Conservation (phyloP, 64 coral and sea anemone species). For the Catalaphyllia jardinei region DNA sequence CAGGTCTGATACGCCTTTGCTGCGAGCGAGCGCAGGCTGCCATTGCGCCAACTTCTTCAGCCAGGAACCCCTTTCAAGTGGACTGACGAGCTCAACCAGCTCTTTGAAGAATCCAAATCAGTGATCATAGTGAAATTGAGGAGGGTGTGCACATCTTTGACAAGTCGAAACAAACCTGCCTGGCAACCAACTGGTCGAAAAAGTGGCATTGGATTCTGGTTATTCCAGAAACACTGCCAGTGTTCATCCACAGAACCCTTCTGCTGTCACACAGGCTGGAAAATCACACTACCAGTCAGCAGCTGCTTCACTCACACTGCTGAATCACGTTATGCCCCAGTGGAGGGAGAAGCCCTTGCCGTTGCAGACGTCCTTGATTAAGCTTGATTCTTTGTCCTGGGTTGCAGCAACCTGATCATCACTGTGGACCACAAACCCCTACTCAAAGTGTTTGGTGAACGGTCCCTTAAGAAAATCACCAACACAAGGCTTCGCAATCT, state of each 20-base stretch:
- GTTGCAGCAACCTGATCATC: slow-evolving; percentile 48
- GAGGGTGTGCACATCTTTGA: slow-evolving; percentile 58
- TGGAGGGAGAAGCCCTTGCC: slow-evolving; percentile 52
- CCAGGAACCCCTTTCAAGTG: slow-evolving; percentile 16
- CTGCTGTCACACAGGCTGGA: slow-evolving; percentile 55
- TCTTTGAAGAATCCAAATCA: slow-evolving; percentile 17
- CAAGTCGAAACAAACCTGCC: slow-evolving; percentile 1
- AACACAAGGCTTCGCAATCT: slow-evolving; percentile 53
- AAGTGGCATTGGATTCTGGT: slow-evolving; percentile 52
- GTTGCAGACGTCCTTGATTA: slow-evolving; percentile 61
- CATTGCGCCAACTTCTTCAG: slow-evolving; percentile 16
- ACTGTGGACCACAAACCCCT: slow-evolving; percentile 61
- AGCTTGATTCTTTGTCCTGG: slow-evolving; percentile 55
- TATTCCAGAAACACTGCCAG: slow-evolving; percentile 67
- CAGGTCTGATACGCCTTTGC: slow-evolving; percentile 61
- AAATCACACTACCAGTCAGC: not conserved
- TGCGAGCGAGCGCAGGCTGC: slow-evolving; percentile 35
- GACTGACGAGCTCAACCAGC: not conserved
- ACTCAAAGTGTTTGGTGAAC: slow-evolving; percentile 44
- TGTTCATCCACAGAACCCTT: slow-evolving; percentile 27
- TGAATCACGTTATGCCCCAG: slow-evolving; percentile 46
- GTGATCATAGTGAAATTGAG: slow-evolving; percentile 64
- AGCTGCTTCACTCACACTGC: slow-evolving; percentile 55
- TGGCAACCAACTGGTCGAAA: not conserved
- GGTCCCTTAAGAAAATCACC: slow-evolving; percentile 34